A percentile compares a stretch with the other conserved stretches of the same genome.
phyloP scores from a whole-genome alignment of 2,888 invertebrate genomes.

The Cylloceria caligata region DNA sequence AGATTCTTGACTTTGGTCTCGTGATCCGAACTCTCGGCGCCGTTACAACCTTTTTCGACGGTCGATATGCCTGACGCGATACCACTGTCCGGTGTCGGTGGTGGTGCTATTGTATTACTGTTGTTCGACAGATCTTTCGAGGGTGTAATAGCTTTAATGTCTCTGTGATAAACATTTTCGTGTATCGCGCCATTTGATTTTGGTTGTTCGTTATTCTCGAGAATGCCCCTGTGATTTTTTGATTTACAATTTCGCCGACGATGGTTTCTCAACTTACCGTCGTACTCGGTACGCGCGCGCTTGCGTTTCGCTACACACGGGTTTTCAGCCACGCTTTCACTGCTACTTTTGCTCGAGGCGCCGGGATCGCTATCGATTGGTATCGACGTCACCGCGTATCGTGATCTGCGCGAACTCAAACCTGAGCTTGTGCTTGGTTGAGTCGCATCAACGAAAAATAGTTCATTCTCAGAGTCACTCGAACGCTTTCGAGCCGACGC shows the following conservation, averaged over 20 bases:
- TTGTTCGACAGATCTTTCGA: slow-evolving; percentile 19
- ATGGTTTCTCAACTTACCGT: slow-evolving; percentile 62
- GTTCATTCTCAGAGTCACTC: slow-evolving; percentile 74
- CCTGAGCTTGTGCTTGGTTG: slow-evolving; percentile 83
- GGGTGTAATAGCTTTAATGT: slow-evolving; percentile 12
- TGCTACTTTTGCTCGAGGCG: slow-evolving; percentile 72
- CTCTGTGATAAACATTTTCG: slow-evolving; percentile 27
- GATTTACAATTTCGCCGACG: slow-evolving; percentile 72
- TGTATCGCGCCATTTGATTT: slow-evolving; percentile 67
- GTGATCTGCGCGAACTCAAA: slow-evolving; percentile 77
- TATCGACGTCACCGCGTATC: slow-evolving; percentile 65
- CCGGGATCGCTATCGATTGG: slow-evolving; percentile 65
- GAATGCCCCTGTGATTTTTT: slow-evolving; percentile 30
- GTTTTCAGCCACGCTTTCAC: slow-evolving; percentile 68
- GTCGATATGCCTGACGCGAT: slow-evolving; percentile 81
- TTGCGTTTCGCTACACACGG: slow-evolving; percentile 70
- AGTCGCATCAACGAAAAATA: slow-evolving; percentile 75
- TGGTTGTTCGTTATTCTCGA: slow-evolving; percentile 56
- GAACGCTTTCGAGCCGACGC: slow-evolving; percentile 39
- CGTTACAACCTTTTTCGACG: slow-evolving; percentile 73
- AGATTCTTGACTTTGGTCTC: slow-evolving; percentile 75
- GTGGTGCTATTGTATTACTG: slow-evolving; percentile 59
- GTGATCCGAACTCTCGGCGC: slow-evolving; percentile 77
- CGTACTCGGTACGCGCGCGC: slow-evolving; percentile 71
- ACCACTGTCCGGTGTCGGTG: slow-evolving; percentile 81